Base-by-base conservation (phyloP, 2,888 invertebrate genomes). In the Lasioglossum malachurum region DNA sequence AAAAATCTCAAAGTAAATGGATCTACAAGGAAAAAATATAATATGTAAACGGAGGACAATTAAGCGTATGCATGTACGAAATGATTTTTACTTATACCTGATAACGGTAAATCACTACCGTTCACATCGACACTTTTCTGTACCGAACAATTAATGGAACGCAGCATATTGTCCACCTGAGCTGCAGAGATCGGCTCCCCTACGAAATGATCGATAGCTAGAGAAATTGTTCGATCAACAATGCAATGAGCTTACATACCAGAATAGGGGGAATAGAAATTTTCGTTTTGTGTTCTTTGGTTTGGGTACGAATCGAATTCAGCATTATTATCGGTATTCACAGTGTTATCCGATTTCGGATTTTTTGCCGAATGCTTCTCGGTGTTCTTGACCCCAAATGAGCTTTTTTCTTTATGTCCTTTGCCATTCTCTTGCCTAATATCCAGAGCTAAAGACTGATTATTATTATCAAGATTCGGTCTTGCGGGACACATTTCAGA, bases 1-100 rank as follows among this genome's bases (percentile, higher is more conserved):
- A 97, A 97, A 93, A 96, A 97, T 83, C 97, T 96, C 85, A 97
- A 94, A 10, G 97, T 97, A 19, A 96, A 95, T 75, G 96, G 95
- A 93, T 97, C 97, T 95, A 90, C 79, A 88, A 87, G 38, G 73
- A 78, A 93, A 75, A 90, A 92, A 88, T 35, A 94, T 90, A 85
- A 89, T 91, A 93, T 80, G 38, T 57, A 38, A 44, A 69, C 71
- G 69, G 27, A 57, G 23, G 41, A 78, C 60, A 69, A 46, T 31
- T 27, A 35, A 8, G 23, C 19, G 41, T 57, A 10, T 16, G 2
- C 5, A 4, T 31, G 19, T 46, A 38, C 16, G 41, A 67, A 76
- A 49, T 79, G 92, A 92, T 71, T 92, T 93, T 92, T n/a, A 76
- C 60, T 67, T 31, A 81, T 87, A 96, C 96, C 96, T 88, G 96